These are phyloP conservation scores for Myrmophylax atrothorax DNA, from an alignment of 2,113 vertebrate genomes.

Conservation along the genomic window DNA sequence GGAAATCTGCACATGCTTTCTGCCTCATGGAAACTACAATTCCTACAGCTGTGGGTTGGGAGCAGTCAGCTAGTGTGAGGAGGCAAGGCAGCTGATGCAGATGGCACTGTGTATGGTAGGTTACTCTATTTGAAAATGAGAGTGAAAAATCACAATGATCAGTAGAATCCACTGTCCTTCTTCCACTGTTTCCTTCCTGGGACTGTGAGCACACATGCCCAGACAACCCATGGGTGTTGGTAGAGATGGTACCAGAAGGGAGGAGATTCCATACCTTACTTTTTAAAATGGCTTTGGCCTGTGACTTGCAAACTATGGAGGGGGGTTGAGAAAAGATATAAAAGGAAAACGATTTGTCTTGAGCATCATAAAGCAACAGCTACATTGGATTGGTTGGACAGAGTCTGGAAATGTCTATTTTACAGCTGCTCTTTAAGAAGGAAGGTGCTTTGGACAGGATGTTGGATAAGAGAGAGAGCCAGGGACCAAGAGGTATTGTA, in stretches of 20 bases:
- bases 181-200: neutral
- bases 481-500: neutral
- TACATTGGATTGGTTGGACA: neutral
- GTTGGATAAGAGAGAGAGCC: neutral
- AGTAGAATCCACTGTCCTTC: neutral
- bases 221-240: neutral
- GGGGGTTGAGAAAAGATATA: neutral
- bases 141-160: neutral
- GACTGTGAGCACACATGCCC: fast-evolving
- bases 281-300: neutral
- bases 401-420: neutral
- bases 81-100: neutral
- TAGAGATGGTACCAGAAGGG: neutral
- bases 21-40: neutral
- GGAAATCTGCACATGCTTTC: neutral
- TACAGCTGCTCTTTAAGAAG: neutral
- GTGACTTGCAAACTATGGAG: neutral
- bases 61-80: neutral
- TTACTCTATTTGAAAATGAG: neutral
- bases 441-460: neutral
- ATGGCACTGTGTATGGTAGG: neutral
- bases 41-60: neutral
- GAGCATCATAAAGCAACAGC: neutral
- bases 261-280: neutral
- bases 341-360: neutral